These are phyloP conservation scores for Aldabrachelys gigantea DNA, from an alignment of 2,113 vertebrate species.

Conservation along the genomic window DNA sequence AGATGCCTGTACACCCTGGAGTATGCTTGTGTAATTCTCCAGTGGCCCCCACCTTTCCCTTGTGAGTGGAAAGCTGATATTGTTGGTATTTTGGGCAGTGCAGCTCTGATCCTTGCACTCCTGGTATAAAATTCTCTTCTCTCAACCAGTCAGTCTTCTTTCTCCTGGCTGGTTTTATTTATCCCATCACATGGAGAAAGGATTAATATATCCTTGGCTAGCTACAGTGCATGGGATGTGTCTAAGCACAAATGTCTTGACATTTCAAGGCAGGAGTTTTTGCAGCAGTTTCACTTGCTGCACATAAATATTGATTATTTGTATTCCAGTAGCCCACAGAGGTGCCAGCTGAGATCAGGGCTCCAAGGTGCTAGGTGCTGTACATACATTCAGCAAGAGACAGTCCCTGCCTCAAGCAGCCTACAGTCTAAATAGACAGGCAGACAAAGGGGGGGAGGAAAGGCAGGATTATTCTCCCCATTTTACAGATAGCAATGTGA, in stretches of 20 bases:
- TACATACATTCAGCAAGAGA: background rate
- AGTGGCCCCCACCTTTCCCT: rapidly evolving
- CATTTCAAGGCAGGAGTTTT: background rate
- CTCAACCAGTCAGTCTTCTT: background rate
- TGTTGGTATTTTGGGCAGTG: rapidly evolving
- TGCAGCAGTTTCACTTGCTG: rapidly evolving
- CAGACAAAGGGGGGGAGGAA: background rate
- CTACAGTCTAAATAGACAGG: background rate
- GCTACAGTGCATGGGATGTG: background rate
- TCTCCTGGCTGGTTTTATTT: background rate
- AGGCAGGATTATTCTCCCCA: background rate
- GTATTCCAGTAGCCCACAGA: background rate
- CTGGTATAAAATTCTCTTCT: background rate
- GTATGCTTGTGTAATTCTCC: rapidly evolving
- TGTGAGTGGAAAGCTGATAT: background rate
- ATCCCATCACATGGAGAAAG: rapidly evolving
- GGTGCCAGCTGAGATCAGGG: background rate
- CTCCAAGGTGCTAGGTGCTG: background rate
- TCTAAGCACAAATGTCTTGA: background rate
- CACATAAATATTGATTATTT: background rate
- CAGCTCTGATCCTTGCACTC: background rate
- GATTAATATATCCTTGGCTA: background rate
- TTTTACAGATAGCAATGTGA: background rate
- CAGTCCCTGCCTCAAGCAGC: background rate
- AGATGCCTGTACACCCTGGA: background rate